Base-by-base conservation (phyloP, 2,797 vertebrate genomes). In the Miopithecus talapoin region DNA sequence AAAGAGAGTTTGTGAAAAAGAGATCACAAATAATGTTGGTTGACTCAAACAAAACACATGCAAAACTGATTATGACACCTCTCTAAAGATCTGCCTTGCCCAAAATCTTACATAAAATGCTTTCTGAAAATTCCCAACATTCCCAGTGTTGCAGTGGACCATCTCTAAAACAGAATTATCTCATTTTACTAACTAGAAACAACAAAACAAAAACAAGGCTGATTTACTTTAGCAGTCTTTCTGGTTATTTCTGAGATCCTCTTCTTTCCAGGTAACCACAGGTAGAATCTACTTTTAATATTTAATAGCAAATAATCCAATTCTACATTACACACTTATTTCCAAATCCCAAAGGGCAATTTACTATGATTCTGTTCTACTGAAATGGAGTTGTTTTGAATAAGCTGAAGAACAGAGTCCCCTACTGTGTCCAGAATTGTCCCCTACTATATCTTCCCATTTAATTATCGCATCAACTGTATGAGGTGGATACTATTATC, bases 71-170 rank as follows among this genome's bases (percentile, higher is more conserved):
- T 76, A 84, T 33, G 68, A 76, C 33, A 72, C 64, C 46, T 92
- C 28, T 48, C 64, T 72, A 46, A 93, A 92, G 61, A 92, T 28
- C n/a, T 90, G 55, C n/a, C 43, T 80, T 76, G 55, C 24, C 48
- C 48, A 70, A 92, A 90, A 87, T 61, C 55, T 48, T 84, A 90
- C 4, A 83, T 3, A 92, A 93, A 94, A 79, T 10, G 5, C 28
- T 96, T 97, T 96, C 90, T 89, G 61, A 91, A 88, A 85, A 93
- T 46, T 46, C 9, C 17, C 14, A 87, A 61, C 57, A 87, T 88
- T 90, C n/a, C 76, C 55, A 80, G 21, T 59, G 19, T 61, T 90
- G 33, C 8, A 78, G n/a, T 2, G 79, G 43, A 55, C 16, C 61
- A 50, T 78, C 53, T 59, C 24, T 30, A 57, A 95, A 83, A 80